phyloP scores from a whole-genome alignment of 2,113 vertebrate species.

The Corythornis cristatus region DNA sequence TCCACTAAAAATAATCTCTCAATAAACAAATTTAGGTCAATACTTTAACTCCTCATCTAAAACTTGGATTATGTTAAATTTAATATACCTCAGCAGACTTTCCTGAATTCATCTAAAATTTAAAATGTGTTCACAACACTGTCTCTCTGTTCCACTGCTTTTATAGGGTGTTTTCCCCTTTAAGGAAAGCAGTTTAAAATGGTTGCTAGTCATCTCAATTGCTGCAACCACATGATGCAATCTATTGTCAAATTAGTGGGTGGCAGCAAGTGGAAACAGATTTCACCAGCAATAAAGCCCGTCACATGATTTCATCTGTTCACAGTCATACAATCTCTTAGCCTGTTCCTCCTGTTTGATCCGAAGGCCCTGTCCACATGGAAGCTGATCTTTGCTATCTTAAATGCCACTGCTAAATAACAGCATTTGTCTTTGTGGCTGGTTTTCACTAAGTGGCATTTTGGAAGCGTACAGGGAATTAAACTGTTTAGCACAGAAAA shows the following conservation, averaged over 20 bases:
- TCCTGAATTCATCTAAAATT: not conserved
- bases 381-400: constrained; percentile 2
- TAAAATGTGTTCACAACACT: not conserved
- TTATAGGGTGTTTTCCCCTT: constrained; percentile 38
- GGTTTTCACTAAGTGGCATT: not conserved
- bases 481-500: not conserved
- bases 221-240: constrained; percentile 44
- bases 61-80: not conserved
- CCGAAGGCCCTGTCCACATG: not conserved
- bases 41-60: not conserved
- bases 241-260: constrained; percentile 48
- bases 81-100: not conserved
- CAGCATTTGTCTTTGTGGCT: not conserved
- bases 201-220: constrained; percentile 48
- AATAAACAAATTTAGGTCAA: constrained; percentile 33
- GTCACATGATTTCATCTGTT: not conserved
- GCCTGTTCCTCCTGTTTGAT: not conserved
- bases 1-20: constrained; percentile 7
- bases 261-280: constrained; percentile 69
- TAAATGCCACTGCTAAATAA: not conserved
- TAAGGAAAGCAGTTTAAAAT: constrained; percentile 43
- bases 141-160: not conserved
- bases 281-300: constrained; percentile 53
- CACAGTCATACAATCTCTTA: not conserved
- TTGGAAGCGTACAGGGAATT: not conserved